Conservation (phyloP, 2,888 invertebrate species). For the Smittia sp. region DNA sequence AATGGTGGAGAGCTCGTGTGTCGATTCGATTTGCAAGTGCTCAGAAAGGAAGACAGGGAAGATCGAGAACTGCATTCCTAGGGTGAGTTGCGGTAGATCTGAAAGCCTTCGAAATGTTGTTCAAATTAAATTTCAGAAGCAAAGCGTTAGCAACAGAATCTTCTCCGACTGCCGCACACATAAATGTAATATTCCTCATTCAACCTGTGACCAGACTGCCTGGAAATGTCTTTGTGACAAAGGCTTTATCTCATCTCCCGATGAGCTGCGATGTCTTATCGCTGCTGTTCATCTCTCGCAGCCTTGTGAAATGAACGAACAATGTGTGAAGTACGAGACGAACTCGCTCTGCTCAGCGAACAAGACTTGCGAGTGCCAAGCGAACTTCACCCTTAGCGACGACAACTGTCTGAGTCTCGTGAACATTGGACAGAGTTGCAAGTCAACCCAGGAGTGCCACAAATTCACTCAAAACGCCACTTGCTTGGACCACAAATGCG, state of each 20-base stretch:
- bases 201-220: not conserved
- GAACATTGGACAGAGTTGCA: not conserved
- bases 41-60: not conserved
- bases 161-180: not conserved
- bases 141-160: not conserved
- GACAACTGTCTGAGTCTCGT: not conserved
- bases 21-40: not conserved
- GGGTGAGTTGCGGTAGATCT: not conserved
- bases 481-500: not conserved
- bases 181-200: not conserved
- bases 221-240: not conserved
- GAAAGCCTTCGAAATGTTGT: not conserved
- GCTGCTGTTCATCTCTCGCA: not conserved
- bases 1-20: not conserved
- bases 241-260: not conserved
- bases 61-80: not conserved
- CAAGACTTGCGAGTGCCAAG: not conserved
- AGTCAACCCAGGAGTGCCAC: not conserved
- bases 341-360: not conserved
- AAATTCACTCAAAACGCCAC: not conserved
- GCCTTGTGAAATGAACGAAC: slow-evolving; percentile 1
- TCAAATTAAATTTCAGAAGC: not conserved
- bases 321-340: not conserved
- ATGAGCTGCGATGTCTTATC: not conserved
- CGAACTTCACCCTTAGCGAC: not conserved